Percentiles rank a stretch among this genome's conserved stretches.
Conservation (phyloP, 30 jellyfish, hydroid and myxozoan species). For the Aurelia sp. region DNA sequence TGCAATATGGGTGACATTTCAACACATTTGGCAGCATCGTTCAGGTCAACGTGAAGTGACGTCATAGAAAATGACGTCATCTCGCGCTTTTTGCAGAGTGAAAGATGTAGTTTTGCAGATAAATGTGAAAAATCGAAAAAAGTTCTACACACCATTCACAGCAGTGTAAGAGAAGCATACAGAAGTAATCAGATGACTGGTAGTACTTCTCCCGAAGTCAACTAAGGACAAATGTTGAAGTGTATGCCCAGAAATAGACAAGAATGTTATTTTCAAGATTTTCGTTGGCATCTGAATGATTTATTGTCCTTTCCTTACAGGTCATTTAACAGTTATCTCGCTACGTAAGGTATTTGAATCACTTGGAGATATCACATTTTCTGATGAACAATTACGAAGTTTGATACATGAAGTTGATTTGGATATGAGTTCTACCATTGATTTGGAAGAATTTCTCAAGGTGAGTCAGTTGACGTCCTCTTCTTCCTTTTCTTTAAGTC, state of each 20-base stretch:
- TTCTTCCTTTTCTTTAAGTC: not conserved
- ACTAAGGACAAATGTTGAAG: too few species aligned
- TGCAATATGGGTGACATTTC: too few species aligned
- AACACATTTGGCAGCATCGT: too few species aligned
- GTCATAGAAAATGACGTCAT: too few species aligned
- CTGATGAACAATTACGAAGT: constrained; percentile 43
- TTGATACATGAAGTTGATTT: constrained; percentile 60
- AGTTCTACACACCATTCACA: too few species aligned
- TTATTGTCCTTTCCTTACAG: constrained; percentile 2
- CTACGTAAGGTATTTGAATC: constrained; percentile 27
- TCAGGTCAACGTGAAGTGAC: too few species aligned
- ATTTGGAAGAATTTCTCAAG: constrained; percentile 65
- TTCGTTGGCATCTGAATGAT: not conserved
- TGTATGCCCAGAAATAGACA: not conserved
- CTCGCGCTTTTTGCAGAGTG: too few species aligned
- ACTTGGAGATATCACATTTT: constrained; percentile 32
- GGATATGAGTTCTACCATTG: constrained; percentile 58
- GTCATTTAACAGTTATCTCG: constrained; percentile 52
- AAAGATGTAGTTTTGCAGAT: too few species aligned
- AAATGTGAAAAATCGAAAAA: too few species aligned
- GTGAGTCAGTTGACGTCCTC: constrained; percentile 23
- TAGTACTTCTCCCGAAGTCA: too few species aligned
- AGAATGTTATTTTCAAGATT: not conserved
- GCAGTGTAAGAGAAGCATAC: too few species aligned
- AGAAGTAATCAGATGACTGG: too few species aligned